Percentiles rank a stretch among this genome's conserved stretches.
phyloP scores from a whole-genome alignment of 2,888 invertebrate species.

The Keiferia lycopersicella region DNA sequence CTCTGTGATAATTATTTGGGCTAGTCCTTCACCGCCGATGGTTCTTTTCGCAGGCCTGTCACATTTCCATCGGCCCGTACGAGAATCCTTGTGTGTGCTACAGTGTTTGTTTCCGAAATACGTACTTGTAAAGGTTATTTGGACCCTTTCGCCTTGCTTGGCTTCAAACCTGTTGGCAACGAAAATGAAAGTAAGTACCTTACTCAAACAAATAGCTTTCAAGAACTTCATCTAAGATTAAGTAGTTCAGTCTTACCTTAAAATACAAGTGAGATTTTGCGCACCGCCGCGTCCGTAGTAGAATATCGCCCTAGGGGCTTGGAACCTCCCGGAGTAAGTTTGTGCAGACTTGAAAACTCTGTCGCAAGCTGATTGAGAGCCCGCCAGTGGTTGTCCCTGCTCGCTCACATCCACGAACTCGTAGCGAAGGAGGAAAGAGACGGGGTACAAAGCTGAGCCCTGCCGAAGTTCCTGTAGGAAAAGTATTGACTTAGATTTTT shows the following conservation, averaged over 20 bases:
- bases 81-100: conserved; percentile 84
- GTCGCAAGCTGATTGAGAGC: conserved; percentile 84
- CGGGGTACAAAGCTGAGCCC: conserved; percentile 90
- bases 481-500: conserved; percentile 21
- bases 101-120: conserved; percentile 87
- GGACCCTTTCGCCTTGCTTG: conserved; percentile 84
- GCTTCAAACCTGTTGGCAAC: conserved; percentile 83
- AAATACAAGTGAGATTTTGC: conserved; percentile 87
- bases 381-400: conserved; percentile 82
- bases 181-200: conserved; percentile 12
- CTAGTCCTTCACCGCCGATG: conserved; percentile 77
- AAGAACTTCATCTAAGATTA: conserved; percentile 18
- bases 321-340: conserved; percentile 83
- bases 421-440: conserved; percentile 88
- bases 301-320: conserved; percentile 90
- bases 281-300: conserved; percentile 91
- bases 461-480: conserved; percentile 83
- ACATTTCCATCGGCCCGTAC: conserved; percentile 86
- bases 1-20: conserved; percentile 84
- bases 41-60: conserved; percentile 76
- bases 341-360: conserved; percentile 81
- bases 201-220: not conserved
- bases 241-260: conserved; percentile 68
- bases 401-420: conserved; percentile 90
- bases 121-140: conserved; percentile 85